Percentiles rank a stretch among this genome's conserved stretches.
These are phyloP conservation scores for Cataglyphis cursor DNA, from an alignment of 2,888 invertebrate species.

Conservation along the genomic window DNA sequence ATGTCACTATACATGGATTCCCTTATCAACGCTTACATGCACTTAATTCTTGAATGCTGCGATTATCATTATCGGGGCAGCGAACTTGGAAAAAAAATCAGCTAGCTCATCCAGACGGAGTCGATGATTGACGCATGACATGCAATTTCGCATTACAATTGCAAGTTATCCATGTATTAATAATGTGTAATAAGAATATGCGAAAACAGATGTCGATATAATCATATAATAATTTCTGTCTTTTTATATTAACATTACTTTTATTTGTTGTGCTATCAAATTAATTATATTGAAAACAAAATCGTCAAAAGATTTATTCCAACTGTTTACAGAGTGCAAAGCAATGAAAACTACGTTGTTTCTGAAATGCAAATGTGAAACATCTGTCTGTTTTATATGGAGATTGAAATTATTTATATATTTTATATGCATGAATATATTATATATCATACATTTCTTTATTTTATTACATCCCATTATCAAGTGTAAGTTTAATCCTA, in stretches of 20 bases:
- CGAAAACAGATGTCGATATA: not conserved
- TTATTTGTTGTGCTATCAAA: not conserved
- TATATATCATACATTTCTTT: not conserved
- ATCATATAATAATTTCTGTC: not conserved
- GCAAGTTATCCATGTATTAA: slow-evolving; percentile 17
- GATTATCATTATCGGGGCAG: slow-evolving; percentile 37
- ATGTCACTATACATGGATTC: slow-evolving; percentile 34
- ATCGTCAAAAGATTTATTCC: not conserved
- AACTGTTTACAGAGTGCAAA: not conserved
- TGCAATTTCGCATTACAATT: not conserved
- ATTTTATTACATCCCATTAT: not conserved
- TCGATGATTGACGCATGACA: not conserved
- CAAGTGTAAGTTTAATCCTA: not conserved
- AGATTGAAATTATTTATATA: not conserved
- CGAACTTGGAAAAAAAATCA: slow-evolving; percentile 38
- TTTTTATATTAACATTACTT: not conserved
- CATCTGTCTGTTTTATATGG: not conserved
- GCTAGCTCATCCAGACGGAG: not conserved
- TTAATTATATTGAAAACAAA: not conserved
- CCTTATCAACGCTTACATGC: slow-evolving; percentile 42
- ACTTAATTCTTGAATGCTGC: slow-evolving; percentile 17
- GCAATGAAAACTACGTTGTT: not conserved
- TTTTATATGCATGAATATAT: not conserved
- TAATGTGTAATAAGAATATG: not conserved
- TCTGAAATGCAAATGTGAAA: not conserved